These are phyloP conservation scores for Ceratosolen fusciceps DNA, from an alignment of 1,140 invertebrate species.

Conservation along the genomic window DNA sequence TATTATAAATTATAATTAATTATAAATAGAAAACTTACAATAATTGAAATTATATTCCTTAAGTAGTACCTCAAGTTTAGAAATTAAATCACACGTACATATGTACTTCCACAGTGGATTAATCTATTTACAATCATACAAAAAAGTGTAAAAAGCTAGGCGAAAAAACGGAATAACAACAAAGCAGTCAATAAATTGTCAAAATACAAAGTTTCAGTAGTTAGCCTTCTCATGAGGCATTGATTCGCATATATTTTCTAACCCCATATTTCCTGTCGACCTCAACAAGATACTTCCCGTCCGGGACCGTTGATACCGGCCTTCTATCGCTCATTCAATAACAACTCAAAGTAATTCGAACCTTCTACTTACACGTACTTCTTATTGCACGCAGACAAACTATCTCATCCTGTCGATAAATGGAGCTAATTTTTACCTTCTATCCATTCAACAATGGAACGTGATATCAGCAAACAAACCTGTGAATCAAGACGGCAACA, in stretches of 20 bases:
- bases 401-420: slow-evolving; percentile 51
- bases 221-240: background rate
- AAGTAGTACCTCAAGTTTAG: too few relatives aligned
- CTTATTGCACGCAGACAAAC: slow-evolving; percentile 31
- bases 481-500: background rate
- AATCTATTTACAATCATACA: too few relatives aligned
- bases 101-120: too few relatives aligned
- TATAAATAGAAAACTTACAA: too few relatives aligned
- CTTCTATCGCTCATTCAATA: slow-evolving; percentile 14
- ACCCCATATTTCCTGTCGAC: slow-evolving; percentile 55
- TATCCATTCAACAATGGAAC: background rate
- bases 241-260: slow-evolving; percentile 18
- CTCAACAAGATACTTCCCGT: slow-evolving; percentile 53
- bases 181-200: background rate
- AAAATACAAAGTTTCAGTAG: background rate
- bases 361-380: slow-evolving; percentile 30
- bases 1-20: too few relatives aligned
- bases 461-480: too few relatives aligned
- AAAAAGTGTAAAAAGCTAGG: background rate
- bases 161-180: background rate
- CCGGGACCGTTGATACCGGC: background rate
- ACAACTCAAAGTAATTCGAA: slow-evolving; percentile 38
- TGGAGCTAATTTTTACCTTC: slow-evolving; percentile 44
- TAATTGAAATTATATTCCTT: too few relatives aligned
- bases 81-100: too few relatives aligned